These are phyloP conservation scores for Suillia variegata DNA, from an alignment of 2,888 invertebrate genomes.

Conservation along the genomic window DNA sequence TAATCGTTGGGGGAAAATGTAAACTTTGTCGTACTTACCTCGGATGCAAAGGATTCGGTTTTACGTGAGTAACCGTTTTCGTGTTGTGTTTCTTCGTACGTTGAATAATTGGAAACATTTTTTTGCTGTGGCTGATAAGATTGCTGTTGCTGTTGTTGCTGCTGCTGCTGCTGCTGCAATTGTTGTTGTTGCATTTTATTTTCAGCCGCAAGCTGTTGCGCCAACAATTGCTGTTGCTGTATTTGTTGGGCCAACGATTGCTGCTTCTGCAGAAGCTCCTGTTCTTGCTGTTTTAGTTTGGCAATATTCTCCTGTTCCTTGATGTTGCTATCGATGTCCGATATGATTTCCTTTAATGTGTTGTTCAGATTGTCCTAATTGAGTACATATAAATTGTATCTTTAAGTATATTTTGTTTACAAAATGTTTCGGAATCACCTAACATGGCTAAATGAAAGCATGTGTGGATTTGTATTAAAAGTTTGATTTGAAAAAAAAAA, in stretches of 20 bases:
- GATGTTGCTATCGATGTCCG: constrained; percentile 67
- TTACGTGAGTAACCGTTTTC: constrained; percentile 33
- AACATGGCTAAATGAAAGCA: too few species aligned
- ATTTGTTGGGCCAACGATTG: constrained; percentile 43
- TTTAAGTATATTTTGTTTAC: too few species aligned
- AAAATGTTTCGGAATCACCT: too few species aligned
- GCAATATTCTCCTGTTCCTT: constrained; percentile 61
- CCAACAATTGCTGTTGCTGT: constrained; percentile 42
- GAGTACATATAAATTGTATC: too few species aligned
- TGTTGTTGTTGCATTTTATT: constrained; percentile 39
- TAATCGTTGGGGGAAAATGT: too few species aligned
- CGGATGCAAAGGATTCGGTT: constrained; percentile 33
- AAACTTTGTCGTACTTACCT: constrained; percentile 39
- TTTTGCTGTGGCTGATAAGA: constrained; percentile 25
- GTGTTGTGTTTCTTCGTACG: constrained; percentile 33
- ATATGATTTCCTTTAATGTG: constrained; percentile 67
- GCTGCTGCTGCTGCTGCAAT: constrained; percentile 29
- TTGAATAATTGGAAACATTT: constrained; percentile 27
- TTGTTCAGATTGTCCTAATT: constrained; percentile 65
- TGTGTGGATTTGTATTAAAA: too few species aligned
- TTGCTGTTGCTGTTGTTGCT: constrained; percentile 24
- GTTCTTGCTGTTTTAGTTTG: constrained; percentile 42
- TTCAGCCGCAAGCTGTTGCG: constrained; percentile 38
- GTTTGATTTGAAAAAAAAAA: too few species aligned
- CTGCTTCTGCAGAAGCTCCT: constrained; percentile 43